Base-by-base conservation (phyloP, 1,140 invertebrate species). In the Lineus longissimus region DNA sequence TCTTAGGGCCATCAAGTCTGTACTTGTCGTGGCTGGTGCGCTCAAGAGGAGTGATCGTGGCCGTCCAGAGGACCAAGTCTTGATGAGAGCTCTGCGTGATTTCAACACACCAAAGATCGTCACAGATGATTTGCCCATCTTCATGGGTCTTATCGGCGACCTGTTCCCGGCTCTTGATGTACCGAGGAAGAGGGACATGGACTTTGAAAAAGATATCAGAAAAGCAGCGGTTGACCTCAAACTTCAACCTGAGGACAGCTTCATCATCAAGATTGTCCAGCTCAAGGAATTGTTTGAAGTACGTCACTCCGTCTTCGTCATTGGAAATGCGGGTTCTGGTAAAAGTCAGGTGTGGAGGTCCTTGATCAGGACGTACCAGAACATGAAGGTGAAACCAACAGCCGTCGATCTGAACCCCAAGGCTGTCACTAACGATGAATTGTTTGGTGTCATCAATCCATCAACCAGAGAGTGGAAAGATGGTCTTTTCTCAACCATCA, bases 401-500 rank as follows among this genome's bases (percentile, higher is more conserved):
- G 95, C 88, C 70, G 90, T 92, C 72, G 95, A 97, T 83, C 83
- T 98, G 22, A 96, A 97, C 84, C 95, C 95, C 1, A 96, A 96
- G 86, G 94, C 94, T 22, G 94, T 97, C 0, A 97, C 94, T 4
- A 97, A 97, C 79, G 94, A 97, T 79, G 95, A 97, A 82, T 83
- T 98, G n/a, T 98, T 97, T 84, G 95, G 95, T 33, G 93, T 96
- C 62, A 97, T 98, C 69, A 97, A 97, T 85, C 93, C 94, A 55
- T 88, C 93, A 6, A 97, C 95, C 9, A 85, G 95, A 74, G 95
- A 97, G 84, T 98, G 95, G 95, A 97, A 97, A 81, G 95, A 97
- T 84, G 95, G 94, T 57, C 82, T 97, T 63, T 92, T 97, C 81
- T 97, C 95, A n/a, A 91, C 93, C 1, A 88, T 97, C 30, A 97